Evolutionary conservation across 2,113 vertebrate species (phyloP), one percentile per base, ranked within the genome.

Genomic region (Crotophaga sulcirostris): DNA sequence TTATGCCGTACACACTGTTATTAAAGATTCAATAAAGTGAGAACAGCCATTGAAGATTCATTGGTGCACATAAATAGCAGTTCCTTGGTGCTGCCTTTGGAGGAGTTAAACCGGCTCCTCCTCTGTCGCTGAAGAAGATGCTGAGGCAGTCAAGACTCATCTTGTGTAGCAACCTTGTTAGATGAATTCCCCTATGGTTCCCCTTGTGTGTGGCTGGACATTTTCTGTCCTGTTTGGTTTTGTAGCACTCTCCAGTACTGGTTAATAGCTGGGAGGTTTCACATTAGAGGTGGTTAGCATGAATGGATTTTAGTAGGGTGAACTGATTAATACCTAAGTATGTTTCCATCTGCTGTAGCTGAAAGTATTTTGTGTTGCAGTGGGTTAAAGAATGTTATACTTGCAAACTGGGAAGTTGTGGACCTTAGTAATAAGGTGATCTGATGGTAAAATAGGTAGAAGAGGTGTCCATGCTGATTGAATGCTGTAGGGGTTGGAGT

Each of bases 191-290:
- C 19, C 16, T 18, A 0, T 0, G 3, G 23, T n/a, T 90, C 56
- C 56, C 10, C 0, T n/a, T 87, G 13, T 25, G 19, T 0, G 0
- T 45, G 16, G 33, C 47, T 1, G 5, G 56, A 64, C 4, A 3
- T 80, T 77, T 73, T 72, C 42, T 64, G 49, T 80, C 26, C 47
- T 36, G 2, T 28, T 42, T 13, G 6, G 10, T 60, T 87, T 86
- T 75, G 7, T 69, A 38, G 45, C 28, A 42, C 28, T 82, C 36
- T 40, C 42, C 17, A 7, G 25, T 60, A 74, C 63, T 52, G 26
- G 51, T 85, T n/a, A 86, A 11, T 20, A 42, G 49, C 24, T 58
- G 52, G 1, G 4, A 44, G 28, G 33, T 75, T 89, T 79, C 28
- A 12, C 8, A 4, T 33, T 44, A 17, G n/a, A 51, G 25, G 6